Base-by-base conservation (phyloP, 2,113 vertebrate species). In the Cynopterus brachyotis region DNA sequence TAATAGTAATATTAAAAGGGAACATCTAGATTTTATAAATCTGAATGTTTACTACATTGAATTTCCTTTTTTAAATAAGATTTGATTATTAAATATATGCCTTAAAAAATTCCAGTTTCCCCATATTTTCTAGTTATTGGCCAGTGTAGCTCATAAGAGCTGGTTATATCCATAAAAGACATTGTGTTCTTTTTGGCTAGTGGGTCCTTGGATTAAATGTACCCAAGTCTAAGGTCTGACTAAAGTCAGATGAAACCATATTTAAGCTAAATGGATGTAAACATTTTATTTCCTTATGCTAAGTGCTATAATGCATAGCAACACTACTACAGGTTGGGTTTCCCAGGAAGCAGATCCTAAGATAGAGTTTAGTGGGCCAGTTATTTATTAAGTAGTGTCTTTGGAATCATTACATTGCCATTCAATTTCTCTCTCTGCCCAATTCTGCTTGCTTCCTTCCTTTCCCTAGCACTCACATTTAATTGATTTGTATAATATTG, bases 301-400 rank as follows among this genome's bases (percentile, higher is more conserved):
- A 85, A 84, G 30, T 91, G 72, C 79, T 95, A 37, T 87, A 78
- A 92, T 96, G 87, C 83, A 60, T 60, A 96, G 89, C 76, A 96
- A 88, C 40, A 37, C 62, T 66, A 1, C 42, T 80, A 30, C 75
- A 90, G 30, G 53, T 22, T 70, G 50, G 60, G 50, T 90, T 95
- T 94, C 95, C 90, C 32, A 40, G 94, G 89, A 98, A 91, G 89
- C 72, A 67, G 55, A 72, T 73, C 20, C 20, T 45, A 79, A 96
- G 59, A 89, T 70, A 42, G 87, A 95, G 50, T 73, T 96, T 78
- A 89, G 82, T 30, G 78, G 86, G 50, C 66, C 80, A 86, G 35
- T 47, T 37, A 50, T 84, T 96, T 81, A 86, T 81, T 59, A 86
- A 92, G 35, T 53, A 94, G 60, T 64, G 37, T 53, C 72, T 72